Evolutionary conservation across 2,888 invertebrate genomes (phyloP).

Genomic region (Epirrhoe tristata): DNA sequence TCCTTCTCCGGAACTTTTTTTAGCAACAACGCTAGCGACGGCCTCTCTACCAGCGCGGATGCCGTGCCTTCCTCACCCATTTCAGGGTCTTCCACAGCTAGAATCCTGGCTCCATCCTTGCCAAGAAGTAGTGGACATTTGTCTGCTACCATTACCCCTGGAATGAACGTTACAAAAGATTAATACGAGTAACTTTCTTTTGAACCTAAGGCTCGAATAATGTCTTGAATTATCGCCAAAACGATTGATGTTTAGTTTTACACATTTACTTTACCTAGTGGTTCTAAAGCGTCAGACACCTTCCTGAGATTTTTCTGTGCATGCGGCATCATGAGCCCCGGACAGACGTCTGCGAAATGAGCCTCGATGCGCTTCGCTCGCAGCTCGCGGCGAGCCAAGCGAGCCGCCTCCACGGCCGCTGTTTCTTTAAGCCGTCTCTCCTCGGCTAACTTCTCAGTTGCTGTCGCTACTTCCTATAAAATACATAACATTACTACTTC

Average conservation of each 20-base stretch:
- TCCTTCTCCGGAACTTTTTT: constrained; percentile 73
- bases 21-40: constrained; percentile 70
- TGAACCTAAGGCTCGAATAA: too few relatives aligned
- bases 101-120: constrained; percentile 62
- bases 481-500: background rate
- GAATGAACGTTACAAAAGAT: constrained; percentile 7
- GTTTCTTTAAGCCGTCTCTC: constrained; percentile 66
- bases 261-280: constrained; percentile 56
- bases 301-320: constrained; percentile 77
- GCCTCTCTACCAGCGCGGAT: constrained; percentile 68
- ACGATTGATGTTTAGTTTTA: too few relatives aligned
- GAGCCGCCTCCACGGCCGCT: constrained; percentile 74
- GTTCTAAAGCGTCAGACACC: constrained; percentile 71
- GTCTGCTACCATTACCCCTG: constrained; percentile 76
- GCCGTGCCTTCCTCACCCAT: constrained; percentile 59
- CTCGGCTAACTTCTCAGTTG: constrained; percentile 59
- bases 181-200: too few relatives aligned
- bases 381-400: constrained; percentile 77
- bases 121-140: constrained; percentile 75
- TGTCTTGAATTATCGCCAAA: background rate
- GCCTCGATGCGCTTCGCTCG: constrained; percentile 81
- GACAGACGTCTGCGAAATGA: constrained; percentile 79
- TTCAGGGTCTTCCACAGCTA: constrained; percentile 70
- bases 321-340: constrained; percentile 82
- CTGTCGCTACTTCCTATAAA: constrained; percentile 66